Percentiles rank a stretch among this genome's conserved stretches.
These are phyloP conservation scores for Caenorhabditis becei DNA, from an alignment of 2,888 invertebrate species.

Conservation along the genomic window DNA sequence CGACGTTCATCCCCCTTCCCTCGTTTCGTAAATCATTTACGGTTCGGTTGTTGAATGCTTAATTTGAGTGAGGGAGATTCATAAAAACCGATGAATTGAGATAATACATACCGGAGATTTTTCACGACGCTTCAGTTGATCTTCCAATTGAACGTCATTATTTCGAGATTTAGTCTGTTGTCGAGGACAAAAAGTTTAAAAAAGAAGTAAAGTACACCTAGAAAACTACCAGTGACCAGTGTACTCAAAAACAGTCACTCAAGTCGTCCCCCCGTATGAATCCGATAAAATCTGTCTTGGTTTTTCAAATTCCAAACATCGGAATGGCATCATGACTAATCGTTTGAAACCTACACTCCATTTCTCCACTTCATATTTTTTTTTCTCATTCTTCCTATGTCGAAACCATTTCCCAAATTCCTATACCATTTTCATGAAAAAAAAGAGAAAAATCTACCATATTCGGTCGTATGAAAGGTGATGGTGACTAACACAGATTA, in stretches of 20 bases:
- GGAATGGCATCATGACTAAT: conserved; percentile 51
- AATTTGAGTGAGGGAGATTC: conserved; percentile 42
- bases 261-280: conserved; percentile 9
- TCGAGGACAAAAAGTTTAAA: conserved; percentile 22
- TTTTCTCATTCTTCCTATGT: background rate
- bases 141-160: conserved; percentile 10
- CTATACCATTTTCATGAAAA: background rate
- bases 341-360: conserved; percentile 24
- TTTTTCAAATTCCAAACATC: conserved; percentile 27
- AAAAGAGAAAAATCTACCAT: background rate
- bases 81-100: conserved; percentile 42
- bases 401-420: background rate
- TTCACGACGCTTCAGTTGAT: background rate
- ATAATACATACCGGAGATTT: conserved; percentile 40
- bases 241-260: background rate
- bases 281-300: conserved; percentile 29
- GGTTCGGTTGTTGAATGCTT: conserved; percentile 52
- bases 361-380: conserved; percentile 14
- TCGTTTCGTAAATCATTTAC: conserved; percentile 45
- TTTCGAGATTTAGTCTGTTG: background rate
- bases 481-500: conserved; percentile 3
- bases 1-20: conserved; percentile 42
- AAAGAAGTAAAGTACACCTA: background rate
- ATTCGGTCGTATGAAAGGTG: background rate
- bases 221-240: conserved; percentile 1